Base-by-base conservation (phyloP, 1,140 invertebrate species). In the Episyrphus balteatus region DNA sequence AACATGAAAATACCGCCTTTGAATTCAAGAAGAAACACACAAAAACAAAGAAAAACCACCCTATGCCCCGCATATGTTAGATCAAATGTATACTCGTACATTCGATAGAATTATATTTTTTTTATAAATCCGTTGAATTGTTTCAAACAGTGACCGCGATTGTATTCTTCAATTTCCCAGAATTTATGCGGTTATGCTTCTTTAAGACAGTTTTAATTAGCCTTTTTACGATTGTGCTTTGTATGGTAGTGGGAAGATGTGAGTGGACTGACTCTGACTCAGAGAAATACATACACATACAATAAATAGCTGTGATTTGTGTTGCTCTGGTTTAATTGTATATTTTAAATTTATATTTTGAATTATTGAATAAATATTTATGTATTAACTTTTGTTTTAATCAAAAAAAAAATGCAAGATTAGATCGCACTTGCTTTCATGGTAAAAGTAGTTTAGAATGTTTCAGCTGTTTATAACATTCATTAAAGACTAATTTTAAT, bases 121-220 rank as follows among this genome's bases (percentile, higher is more conserved):
- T n/a, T n/a, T 26, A 26, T 26, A 26, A 26, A 38, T 15, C 18
- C 42, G 26, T 26, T 42, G 26, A 43, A 37, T 50, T 42, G 32
- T 26, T 42, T 36, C 7, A 38, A 53, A 61, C 59, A 61, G 51
- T 56, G 54, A 12, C 13, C 13, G 46, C 40, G 57, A 54, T 62
- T 61, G 59, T 61, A 51, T 57, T 59, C 59, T 51, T 47, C 57
- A 61, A 61, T 61, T 61, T 61, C 59, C 59, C 59, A 61, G 59
- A 61, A 61, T 61, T 61, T 61, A 61, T 61, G 59, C 59, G 62
- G 62, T 61, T 59, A 59, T 50, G 51, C 49, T 50, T 53, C 62
- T 26, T 17, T 62, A 62, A 61, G 59, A 59, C 59, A 62, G 57
- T 62, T 62, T 61, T 61, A 61, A 61, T 61, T 62, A 59, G 57